These are phyloP conservation scores for Radopholus similis DNA, from an alignment of 1,140 invertebrate genomes.

Conservation along the genomic window DNA sequence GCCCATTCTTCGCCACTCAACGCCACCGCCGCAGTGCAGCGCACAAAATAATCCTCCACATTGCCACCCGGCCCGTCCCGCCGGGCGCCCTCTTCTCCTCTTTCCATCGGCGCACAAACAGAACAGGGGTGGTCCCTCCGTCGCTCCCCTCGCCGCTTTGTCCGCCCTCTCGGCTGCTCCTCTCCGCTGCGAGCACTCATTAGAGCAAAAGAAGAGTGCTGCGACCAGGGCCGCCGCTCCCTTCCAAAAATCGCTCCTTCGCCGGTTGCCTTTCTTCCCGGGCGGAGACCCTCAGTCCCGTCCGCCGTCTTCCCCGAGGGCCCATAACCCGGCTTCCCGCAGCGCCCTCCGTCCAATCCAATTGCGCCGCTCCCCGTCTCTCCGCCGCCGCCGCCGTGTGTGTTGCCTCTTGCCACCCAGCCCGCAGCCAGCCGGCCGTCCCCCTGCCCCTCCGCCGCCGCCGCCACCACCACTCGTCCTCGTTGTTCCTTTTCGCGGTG, in stretches of 20 bases:
- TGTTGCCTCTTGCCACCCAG: neutral
- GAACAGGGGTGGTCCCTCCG: conserved; percentile 2
- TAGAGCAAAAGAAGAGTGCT: no score
- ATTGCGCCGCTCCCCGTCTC: no score
- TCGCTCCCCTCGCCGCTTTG: neutral
- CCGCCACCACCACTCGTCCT: no score
- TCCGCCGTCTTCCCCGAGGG: no score
- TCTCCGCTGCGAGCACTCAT: neutral
- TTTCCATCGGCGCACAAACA: no score
- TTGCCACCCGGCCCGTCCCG: conserved; percentile 2
- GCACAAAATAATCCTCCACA: neutral
- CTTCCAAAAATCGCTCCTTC: neutral
- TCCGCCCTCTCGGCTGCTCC: neutral
- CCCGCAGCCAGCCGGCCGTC: neutral
- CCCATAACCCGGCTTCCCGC: no score
- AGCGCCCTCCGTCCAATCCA: no score
- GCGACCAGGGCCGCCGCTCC: neutral
- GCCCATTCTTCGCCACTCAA: neutral
- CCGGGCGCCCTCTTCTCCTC: neutral
- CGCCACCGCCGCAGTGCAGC: neutral
- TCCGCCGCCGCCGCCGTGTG: neutral
- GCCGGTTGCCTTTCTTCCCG: no score
- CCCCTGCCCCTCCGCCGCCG: neutral
- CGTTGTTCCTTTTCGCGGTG: neutral
- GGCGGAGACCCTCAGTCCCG: no score